phyloP scores from a whole-genome alignment of 2,797 vertebrate species.

The Philypnodon macrostomus region DNA sequence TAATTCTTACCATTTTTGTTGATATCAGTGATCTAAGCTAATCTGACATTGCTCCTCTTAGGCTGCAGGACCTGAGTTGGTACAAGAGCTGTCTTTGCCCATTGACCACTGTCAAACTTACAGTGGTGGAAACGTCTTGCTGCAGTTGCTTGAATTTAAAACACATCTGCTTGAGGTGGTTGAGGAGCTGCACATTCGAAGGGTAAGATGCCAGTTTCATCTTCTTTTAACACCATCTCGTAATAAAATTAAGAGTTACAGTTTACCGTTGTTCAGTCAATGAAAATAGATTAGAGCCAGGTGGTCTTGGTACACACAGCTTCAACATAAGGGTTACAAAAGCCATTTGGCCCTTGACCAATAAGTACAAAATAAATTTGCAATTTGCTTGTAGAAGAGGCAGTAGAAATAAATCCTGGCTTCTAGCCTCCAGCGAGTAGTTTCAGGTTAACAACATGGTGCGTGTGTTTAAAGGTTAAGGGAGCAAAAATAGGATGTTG shows the following conservation, averaged over 20 bases:
- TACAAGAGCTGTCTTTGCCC: conserved; percentile 46
- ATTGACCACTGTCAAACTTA: conserved; percentile 60
- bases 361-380: conserved; percentile 80
- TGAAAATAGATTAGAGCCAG: conserved; percentile 68
- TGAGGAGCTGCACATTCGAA: conserved; percentile 88
- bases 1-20: no score
- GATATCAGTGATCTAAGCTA: no score
- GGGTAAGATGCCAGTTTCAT: conserved; percentile 71
- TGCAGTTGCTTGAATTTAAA: conserved; percentile 88
- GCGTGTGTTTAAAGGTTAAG: conserved; percentile 91
- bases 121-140: conserved; percentile 74
- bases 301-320: conserved; percentile 71
- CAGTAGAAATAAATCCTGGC: conserved; percentile 53
- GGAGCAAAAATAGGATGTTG: conserved; percentile 83
- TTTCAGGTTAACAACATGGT: conserved; percentile 72
- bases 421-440: conserved; percentile 85
- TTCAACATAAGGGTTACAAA: conserved; percentile 81
- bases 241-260: neutral
- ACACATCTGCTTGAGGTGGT: conserved; percentile 84
- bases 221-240: neutral
- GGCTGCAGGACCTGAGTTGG: conserved; percentile 60
- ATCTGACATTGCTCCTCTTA: no score
- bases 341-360: conserved; percentile 79
- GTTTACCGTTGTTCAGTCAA: conserved; percentile 60
- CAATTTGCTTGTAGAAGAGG: conserved; percentile 82